phyloP scores from a whole-genome alignment of 37 sponge, comb jelly and placozoan species.

The Spongilla lacustris region DNA sequence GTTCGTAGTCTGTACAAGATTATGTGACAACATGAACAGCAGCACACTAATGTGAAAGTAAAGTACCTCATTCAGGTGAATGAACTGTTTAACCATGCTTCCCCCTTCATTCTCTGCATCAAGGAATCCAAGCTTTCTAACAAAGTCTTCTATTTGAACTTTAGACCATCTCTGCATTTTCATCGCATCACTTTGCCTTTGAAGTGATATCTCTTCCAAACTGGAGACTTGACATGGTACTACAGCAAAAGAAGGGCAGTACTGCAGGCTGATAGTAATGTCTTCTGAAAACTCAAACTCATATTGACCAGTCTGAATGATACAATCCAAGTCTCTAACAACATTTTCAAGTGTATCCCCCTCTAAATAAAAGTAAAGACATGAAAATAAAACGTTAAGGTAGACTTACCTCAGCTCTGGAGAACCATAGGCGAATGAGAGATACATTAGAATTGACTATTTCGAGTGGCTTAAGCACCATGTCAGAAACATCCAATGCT shows the following conservation, averaged over 20 bases:
- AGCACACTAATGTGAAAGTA: too few relatives aligned
- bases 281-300: slow-evolving; percentile 41
- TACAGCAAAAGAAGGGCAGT: too few relatives aligned
- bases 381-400: too few relatives aligned
- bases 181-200: too few relatives aligned
- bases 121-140: slow-evolving; percentile 68
- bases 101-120: slow-evolving; percentile 23
- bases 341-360: slow-evolving; percentile 16
- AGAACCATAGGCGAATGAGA: slow-evolving; percentile 85
- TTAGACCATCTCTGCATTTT: slow-evolving; percentile 4
- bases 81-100: slow-evolving; percentile 18
- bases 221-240: too few relatives aligned
- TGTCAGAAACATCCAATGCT: slow-evolving; percentile 25
- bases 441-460: slow-evolving; percentile 86
- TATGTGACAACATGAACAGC: not conserved
- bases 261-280: too few relatives aligned
- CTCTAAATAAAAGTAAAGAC: not conserved
- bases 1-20: slow-evolving; percentile 28
- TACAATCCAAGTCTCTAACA: slow-evolving; percentile 64
- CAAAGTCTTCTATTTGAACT: slow-evolving; percentile 72
- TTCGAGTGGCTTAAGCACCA: slow-evolving; percentile 46
- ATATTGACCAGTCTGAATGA: slow-evolving; percentile 70
- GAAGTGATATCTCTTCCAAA: too few relatives aligned
- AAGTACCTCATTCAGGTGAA: not conserved
- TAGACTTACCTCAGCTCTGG: slow-evolving; percentile 80